Evolutionary conservation across 2,113 vertebrate species (phyloP).

Genomic region (Junco hyemalis): DNA sequence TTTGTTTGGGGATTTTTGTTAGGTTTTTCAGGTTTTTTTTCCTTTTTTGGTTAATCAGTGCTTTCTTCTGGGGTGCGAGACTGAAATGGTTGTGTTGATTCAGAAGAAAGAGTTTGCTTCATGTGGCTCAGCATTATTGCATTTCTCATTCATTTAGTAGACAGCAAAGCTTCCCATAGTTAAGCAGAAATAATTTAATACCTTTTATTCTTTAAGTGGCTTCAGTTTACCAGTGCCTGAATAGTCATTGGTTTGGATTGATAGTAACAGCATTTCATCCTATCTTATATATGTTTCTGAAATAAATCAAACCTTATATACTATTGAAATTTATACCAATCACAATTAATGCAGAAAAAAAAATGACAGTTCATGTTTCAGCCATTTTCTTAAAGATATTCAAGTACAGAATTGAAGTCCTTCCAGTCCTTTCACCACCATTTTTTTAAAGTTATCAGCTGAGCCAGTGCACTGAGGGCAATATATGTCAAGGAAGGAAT

Average conservation of each 20-base stretch:
- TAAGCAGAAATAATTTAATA: neutral
- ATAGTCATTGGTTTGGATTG: neutral
- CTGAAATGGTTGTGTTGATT: neutral
- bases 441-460: neutral
- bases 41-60: neutral
- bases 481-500: neutral
- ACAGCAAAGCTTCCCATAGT: neutral
- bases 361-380: neutral
- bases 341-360: neutral
- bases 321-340: neutral
- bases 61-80: neutral
- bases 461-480: neutral
- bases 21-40: neutral
- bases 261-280: neutral
- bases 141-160: constrained; percentile 15
- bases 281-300: neutral
- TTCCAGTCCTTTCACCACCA: neutral
- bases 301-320: neutral
- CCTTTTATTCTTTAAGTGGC: neutral
- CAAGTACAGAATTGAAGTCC: neutral
- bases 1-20: neutral
- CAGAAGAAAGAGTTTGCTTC: neutral
- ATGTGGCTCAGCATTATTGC: neutral
- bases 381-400: neutral
- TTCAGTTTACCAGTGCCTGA: neutral